Percentiles rank a stretch among this genome's conserved stretches.
Conservation (phyloP, 2,888 invertebrate species). For the Caenorhabditis panamensis region DNA sequence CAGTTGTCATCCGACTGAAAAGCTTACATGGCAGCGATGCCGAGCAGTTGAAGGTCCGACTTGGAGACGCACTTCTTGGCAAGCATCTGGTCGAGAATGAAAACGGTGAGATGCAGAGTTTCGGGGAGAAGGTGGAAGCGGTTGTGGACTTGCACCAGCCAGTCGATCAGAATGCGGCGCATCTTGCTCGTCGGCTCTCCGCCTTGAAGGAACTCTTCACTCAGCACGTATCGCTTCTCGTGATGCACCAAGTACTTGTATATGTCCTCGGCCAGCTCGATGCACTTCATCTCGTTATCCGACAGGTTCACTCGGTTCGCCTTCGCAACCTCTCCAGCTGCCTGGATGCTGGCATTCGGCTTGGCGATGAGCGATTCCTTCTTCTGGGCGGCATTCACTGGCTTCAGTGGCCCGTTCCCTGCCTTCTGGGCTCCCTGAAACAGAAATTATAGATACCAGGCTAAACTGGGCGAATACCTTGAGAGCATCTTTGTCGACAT, state of each 20-base stretch:
- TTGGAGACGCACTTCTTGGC: constrained; percentile 84
- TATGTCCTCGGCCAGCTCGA: constrained; percentile 92
- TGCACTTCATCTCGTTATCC: constrained; percentile 75
- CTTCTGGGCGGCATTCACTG: constrained; percentile 27
- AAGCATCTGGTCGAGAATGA: constrained; percentile 92
- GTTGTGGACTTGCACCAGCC: constrained; percentile 86
- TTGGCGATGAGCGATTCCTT: constrained; percentile 18
- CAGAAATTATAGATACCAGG: background rate
- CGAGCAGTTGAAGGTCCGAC: constrained; percentile 69
- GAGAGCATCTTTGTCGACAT: constrained; percentile 28
- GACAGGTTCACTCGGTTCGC: constrained; percentile 24
- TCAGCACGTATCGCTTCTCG: constrained; percentile 58
- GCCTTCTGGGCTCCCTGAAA: constrained; percentile 30
- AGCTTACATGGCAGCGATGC: constrained; percentile 83
- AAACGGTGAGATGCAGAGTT: constrained; percentile 91
- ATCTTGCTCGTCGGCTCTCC: constrained; percentile 87
- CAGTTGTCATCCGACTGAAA: no score
- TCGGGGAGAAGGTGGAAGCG: constrained; percentile 90
- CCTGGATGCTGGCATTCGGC: constrained; percentile 3
- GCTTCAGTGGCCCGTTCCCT: constrained; percentile 42
- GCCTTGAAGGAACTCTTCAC: constrained; percentile 56
- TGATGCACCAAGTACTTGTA: constrained; percentile 83
- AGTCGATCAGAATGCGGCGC: constrained; percentile 92
- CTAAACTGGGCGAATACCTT: background rate
- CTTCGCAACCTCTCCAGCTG: constrained; percentile 6